Evolutionary conservation across 2,797 vertebrate genomes (phyloP), one percentile per base, ranked within the genome.

Genomic region (Urocyon cinereoargenteus): DNA sequence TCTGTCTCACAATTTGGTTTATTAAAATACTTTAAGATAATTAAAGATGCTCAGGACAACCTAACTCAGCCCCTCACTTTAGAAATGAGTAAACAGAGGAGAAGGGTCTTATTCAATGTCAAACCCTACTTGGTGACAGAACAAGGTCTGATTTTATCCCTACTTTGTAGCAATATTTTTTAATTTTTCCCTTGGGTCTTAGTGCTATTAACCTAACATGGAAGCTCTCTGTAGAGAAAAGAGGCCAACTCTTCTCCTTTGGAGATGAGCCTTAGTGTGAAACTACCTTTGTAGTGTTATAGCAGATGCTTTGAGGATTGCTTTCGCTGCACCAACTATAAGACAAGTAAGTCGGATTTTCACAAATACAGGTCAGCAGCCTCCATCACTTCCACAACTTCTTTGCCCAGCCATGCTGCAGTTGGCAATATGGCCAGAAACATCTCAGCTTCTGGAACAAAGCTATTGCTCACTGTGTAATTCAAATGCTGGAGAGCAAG

Each of bases 81-180:
- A 73, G 62, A n/a, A 88, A 62, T 49, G 31, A 79, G 14, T 40
- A 55, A 89, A 90, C 1, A 40, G 16, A 61, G 0, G 0, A 68
- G 16, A 49, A 92, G 15, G 6, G 9, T 5, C 13, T 53, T 68
- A 57, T 12, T 5, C 4, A 78, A 40, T 40, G 68, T 75, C 57
- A 40, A 53, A 82, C 26, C 84, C 11, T 85, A 59, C 9, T 28
- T 85, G 53, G 11, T 5, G 12, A 82, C 18, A 31, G 13, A 92
- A 13, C 12, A 64, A 75, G 14, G 1, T 51, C 64, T 77, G 15
- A 68, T 92, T 61, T 90, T 86, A 57, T 45, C 13, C 15, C 31
- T 57, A 36, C 8, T 62, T 92, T 79, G 24, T 45, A 91, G 4
- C 22, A 66, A 55, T 19, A 34, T 79, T 68, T 75, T 96, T 83